Percentiles rank a stretch among this genome's conserved stretches.
phyloP scores from a whole-genome alignment of 1,140 invertebrate genomes.

The Cyrtorhinus lividipennis region DNA sequence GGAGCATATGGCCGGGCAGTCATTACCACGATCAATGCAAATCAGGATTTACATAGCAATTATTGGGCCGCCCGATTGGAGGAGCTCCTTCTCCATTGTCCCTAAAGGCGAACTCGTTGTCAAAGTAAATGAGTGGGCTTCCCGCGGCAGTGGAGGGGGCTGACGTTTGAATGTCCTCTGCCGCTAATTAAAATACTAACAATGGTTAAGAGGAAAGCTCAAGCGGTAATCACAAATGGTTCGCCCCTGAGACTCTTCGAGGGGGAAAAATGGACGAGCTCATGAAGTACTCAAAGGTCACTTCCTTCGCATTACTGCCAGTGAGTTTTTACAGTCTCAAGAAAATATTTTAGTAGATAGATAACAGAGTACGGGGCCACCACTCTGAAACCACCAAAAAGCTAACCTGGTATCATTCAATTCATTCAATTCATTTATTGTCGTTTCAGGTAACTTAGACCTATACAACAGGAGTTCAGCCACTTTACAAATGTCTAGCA shows the following conservation, averaged over 20 bases:
- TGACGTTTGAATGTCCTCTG: conserved; percentile 3
- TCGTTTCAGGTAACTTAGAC: too few relatives aligned
- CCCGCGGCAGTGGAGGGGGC: not conserved
- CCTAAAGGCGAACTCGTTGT: conserved; percentile 6
- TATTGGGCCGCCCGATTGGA: not conserved
- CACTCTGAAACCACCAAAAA: too few relatives aligned
- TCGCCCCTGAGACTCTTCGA: not conserved
- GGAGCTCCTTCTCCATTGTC: conserved; percentile 1
- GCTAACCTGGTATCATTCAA: too few relatives aligned
- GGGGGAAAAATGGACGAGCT: not conserved
- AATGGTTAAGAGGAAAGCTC: not conserved
- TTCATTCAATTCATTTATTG: too few relatives aligned
- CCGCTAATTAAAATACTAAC: conserved; percentile 4
- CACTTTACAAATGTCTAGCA: too few relatives aligned
- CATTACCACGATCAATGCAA: conserved; percentile 9
- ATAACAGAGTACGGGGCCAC: too few relatives aligned
- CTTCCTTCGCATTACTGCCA: too few relatives aligned
- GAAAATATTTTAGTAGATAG: too few relatives aligned
- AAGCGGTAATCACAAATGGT: conserved; percentile 1
- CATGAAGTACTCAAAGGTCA: not conserved
- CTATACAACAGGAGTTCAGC: too few relatives aligned
- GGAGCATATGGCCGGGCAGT: conserved; percentile 4
- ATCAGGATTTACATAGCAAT: conserved; percentile 10
- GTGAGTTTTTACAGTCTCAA: too few relatives aligned
- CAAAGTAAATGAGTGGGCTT: conserved; percentile 1